Base-by-base conservation (phyloP, 2,797 vertebrate genomes). In the Myotis myotis region DNA sequence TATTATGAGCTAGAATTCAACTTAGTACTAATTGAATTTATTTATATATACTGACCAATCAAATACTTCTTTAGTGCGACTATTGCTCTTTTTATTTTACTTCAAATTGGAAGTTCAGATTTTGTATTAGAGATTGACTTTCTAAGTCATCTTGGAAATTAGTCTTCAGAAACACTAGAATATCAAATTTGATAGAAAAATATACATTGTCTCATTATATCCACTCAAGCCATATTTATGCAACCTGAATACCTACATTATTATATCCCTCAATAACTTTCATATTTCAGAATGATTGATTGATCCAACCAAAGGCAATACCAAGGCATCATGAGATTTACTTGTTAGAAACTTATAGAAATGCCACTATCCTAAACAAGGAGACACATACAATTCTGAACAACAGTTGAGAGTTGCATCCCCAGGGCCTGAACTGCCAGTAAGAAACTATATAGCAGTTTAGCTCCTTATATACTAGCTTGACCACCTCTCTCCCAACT, bases 401-500 rank as follows among this genome's bases (percentile, higher is more conserved):
- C 8, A 80, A 7, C 3, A 80, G 57, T 76, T 49, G 9, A 41
- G 10, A 76, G 12, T 28, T 75, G 5, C 5, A 51, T 64, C 25
- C 9, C 10, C 0, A 25, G n/a, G 19, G 8, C 12, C 30, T 87
- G 4, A 70, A 62, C 15, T 36, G 1, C 2, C 17, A 64, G 38
- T n/a, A 13, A 64, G 25, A 80, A 49, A 28, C 7, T 44, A 30
- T 16, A 30, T 19, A 36, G 3, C 20, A 74, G 49, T 82, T 53
- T 60, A 36, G 9, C 17, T 74, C 4, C 30, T 16, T 6, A 3
- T 33, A 6, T 15, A 53, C 1, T 71, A 68, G 22, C 0, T 20
- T 47, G 7, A 78, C 6, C 3, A 11, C 0, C 2, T 1, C 38
- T 20, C 2, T 47, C 28, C 7, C 28, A 57, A 28, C 3, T 4